A percentile compares a stretch with the other conserved stretches of the same genome.
Evolutionary conservation across 2,888 invertebrate species (phyloP).

Genomic region (Timema cristinae): DNA sequence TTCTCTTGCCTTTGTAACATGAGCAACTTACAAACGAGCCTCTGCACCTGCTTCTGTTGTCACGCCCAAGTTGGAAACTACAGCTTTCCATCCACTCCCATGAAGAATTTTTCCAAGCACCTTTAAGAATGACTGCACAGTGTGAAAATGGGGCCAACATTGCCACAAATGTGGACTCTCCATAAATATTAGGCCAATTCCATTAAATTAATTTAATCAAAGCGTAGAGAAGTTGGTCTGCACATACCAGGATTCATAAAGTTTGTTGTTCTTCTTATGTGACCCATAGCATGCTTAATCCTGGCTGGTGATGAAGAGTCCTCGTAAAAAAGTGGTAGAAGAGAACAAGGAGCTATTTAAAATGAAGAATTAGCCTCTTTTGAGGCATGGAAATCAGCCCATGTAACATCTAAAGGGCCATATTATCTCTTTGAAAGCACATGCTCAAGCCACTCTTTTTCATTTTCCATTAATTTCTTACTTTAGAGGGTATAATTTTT

Average conservation of each 20-base stretch:
- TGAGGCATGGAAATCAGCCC: neutral
- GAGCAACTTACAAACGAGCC: constrained; percentile 22
- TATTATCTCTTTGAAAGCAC: neutral
- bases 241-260: constrained; percentile 33
- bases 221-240: constrained; percentile 36
- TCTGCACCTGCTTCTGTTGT: constrained; percentile 34
- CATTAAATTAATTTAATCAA: constrained; percentile 38
- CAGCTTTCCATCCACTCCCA: constrained; percentile 36
- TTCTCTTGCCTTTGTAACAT: constrained; percentile 20
- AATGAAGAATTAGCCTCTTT: neutral
- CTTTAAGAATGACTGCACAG: constrained; percentile 35
- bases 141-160: constrained; percentile 39
- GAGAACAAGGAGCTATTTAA: neutral
- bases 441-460: neutral
- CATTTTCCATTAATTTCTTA: neutral
- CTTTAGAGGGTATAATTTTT: neutral
- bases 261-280: neutral
- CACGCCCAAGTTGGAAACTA: constrained; percentile 31
- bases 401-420: neutral
- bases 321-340: neutral
- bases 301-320: neutral
- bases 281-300: neutral
- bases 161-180: constrained; percentile 35
- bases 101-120: constrained; percentile 33
- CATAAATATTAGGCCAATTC: constrained; percentile 34